These are phyloP conservation scores for Xenops minutus DNA, from an alignment of 2,797 vertebrate species.

Conservation along the genomic window DNA sequence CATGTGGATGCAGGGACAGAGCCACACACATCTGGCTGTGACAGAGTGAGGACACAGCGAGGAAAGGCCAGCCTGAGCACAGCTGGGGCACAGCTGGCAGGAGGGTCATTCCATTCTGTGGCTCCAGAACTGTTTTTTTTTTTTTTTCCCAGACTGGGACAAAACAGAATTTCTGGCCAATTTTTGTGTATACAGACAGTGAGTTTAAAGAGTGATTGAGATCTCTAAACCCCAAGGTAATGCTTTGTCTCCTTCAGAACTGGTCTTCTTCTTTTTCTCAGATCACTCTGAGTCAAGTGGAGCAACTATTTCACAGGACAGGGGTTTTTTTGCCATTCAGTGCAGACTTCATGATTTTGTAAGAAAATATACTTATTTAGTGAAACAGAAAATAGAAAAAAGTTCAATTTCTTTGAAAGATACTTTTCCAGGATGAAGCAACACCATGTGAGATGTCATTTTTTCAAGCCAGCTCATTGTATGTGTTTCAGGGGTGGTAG, in stretches of 20 bases:
- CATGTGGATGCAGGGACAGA: neutral
- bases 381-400: neutral
- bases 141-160: neutral
- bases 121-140: neutral
- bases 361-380: neutral
- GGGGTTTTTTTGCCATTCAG: neutral
- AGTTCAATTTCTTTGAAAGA: neutral
- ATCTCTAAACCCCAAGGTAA: neutral
- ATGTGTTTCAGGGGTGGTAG: neutral
- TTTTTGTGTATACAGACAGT: neutral
- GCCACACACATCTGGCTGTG: neutral
- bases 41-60: neutral
- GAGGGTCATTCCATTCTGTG: neutral
- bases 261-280: neutral
- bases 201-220: neutral
- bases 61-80: neutral
- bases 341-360: neutral
- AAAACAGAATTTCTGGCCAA: neutral
- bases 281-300: neutral
- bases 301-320: neutral
- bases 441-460: neutral
- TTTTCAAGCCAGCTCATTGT: neutral
- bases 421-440: neutral
- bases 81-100: neutral
- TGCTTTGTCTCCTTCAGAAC: neutral